A percentile compares a stretch with the other conserved stretches of the same genome.
Evolutionary conservation across 2,113 vertebrate genomes (phyloP).

Genomic region (Chascanopsetta lugubris): DNA sequence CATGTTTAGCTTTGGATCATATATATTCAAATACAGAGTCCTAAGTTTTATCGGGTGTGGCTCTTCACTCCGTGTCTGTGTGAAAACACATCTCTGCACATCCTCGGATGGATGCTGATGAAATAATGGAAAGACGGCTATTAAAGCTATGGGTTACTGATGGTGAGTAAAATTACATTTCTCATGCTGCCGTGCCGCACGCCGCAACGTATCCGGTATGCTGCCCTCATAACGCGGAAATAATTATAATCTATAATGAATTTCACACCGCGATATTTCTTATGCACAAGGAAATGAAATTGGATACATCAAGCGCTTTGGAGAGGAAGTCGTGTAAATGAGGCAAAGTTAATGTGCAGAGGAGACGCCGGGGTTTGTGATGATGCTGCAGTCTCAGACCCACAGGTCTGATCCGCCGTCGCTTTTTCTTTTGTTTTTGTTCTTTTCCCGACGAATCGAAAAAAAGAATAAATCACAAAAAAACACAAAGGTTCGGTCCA

Average conservation of each 20-base stretch:
- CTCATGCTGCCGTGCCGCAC: slow-evolving; percentile 34
- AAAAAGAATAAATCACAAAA: too few species aligned
- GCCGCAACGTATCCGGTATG: slow-evolving; percentile 20
- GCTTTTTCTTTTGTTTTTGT: not conserved
- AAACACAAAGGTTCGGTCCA: too few species aligned
- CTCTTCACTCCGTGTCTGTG: slow-evolving; percentile 16
- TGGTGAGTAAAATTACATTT: slow-evolving; percentile 53
- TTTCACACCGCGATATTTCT: slow-evolving; percentile 57
- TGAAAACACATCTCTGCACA: slow-evolving; percentile 11
- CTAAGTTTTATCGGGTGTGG: not conserved
- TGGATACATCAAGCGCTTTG: slow-evolving; percentile 31
- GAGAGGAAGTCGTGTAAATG: slow-evolving; percentile 39
- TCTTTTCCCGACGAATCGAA: too few species aligned
- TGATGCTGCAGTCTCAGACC: slow-evolving; percentile 1
- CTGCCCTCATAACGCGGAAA: slow-evolving; percentile 41
- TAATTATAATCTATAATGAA: slow-evolving; percentile 62
- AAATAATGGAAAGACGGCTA: slow-evolving; percentile 30
- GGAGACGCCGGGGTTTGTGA: slow-evolving; percentile 16
- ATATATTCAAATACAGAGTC: too few species aligned
- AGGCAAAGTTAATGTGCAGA: slow-evolving; percentile 4
- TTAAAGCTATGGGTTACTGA: slow-evolving; percentile 48
- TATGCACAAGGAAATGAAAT: slow-evolving; percentile 41
- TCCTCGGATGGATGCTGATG: slow-evolving; percentile 9
- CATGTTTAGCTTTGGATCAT: too few species aligned
- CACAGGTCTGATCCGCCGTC: too few species aligned